Evolutionary conservation across 2,888 invertebrate genomes (phyloP), one percentile per base, ranked within the genome.

Genomic region (Caenorhabditis sp.): DNA sequence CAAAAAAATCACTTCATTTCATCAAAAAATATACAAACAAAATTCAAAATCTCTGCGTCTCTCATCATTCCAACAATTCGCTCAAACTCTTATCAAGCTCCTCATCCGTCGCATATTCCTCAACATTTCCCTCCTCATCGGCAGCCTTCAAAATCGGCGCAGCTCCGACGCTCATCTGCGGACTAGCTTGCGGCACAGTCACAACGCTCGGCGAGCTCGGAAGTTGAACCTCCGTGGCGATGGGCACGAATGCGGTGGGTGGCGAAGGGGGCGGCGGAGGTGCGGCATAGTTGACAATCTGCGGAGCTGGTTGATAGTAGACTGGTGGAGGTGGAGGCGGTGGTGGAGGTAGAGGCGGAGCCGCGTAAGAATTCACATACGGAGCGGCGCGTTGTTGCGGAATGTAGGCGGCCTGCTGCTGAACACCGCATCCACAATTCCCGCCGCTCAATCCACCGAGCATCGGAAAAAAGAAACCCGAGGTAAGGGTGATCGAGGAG

Each of bases 281-380:
- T 17, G 21, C 4, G 27, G 14, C 19, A 19, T 21, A 26, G 6
- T 17, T 43, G 6, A 31, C 8, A 27, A 36, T 5, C 8, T 23
- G 23, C 19, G 23, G 26, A 8, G n/a, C 58, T 36, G 36, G 23
- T 4, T 26, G 23, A 61, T 37, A 36, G 5, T 50, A 53, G 5
- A 23, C 54, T 19, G 53, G 27, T 27, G 54, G 31, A 36, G 54
- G 54, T 17, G 61, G 23, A 60, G 60, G 60, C 3, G n/a, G n/a
- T n/a, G n/a, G n/a, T n/a, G 24, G 62, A 62, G 26, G 27, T 36
- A 37, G 37, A 6, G 36, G 19, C 1, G 59, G 54, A 19, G 17
- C 53, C 17, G n/a, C n/a, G 31, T 27, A 19, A 6, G 62, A 31
- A 27, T 58, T 17, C 1, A 27, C 1, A 12, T 21, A 58, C n/a